phyloP scores from a whole-genome alignment of 2,797 vertebrate species.

The Holocentrus rufus region DNA sequence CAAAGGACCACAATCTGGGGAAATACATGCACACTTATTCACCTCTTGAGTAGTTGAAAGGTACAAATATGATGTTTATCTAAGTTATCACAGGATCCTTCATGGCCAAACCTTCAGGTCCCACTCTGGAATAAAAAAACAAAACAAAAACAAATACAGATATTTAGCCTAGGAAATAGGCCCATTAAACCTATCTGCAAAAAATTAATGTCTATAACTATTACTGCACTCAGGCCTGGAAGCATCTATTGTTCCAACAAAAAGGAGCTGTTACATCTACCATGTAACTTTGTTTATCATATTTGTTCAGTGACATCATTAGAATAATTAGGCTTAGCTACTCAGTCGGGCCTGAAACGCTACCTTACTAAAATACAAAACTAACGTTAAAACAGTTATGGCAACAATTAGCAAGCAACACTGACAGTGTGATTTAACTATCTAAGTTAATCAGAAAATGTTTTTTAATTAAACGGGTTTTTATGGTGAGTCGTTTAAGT shows the following conservation, averaged over 20 bases:
- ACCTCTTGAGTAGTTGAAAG: slow-evolving; percentile 74
- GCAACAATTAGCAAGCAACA: background rate
- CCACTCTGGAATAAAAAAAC: slow-evolving; percentile 56
- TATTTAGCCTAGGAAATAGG: slow-evolving; percentile 34
- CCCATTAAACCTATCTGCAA: background rate
- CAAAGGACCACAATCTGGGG: background rate
- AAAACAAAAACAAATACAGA: slow-evolving; percentile 16
- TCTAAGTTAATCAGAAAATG: background rate
- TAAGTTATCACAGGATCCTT: slow-evolving; percentile 77
- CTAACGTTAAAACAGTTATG: background rate
- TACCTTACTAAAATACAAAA: background rate
- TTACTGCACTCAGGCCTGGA: background rate
- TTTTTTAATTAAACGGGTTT: background rate
- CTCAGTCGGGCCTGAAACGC: background rate
- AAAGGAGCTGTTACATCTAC: background rate
- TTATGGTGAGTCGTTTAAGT: background rate
- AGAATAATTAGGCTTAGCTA: background rate
- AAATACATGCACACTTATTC: slow-evolving; percentile 30
- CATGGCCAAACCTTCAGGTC: slow-evolving; percentile 73
- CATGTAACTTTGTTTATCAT: background rate
- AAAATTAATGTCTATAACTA: background rate
- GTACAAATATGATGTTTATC: slow-evolving; percentile 54
- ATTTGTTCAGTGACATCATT: slow-evolving; percentile 2
- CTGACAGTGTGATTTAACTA: background rate
- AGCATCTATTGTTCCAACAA: slow-evolving; percentile 2